A percentile compares a stretch with the other conserved stretches of the same genome.
Evolutionary conservation across 1,140 invertebrate species (phyloP).

Genomic region (Tetramorium simillimum): DNA sequence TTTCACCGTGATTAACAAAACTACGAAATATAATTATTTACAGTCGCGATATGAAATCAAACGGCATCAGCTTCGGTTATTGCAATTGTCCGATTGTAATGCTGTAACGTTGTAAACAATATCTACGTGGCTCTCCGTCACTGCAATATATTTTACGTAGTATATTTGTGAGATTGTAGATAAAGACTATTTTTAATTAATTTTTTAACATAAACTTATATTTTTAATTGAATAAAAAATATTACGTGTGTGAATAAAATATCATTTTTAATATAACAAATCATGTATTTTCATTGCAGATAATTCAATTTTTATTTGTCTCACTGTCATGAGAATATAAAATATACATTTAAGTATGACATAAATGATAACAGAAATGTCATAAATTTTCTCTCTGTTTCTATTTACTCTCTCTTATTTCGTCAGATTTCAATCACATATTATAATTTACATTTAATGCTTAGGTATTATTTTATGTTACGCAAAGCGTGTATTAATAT

Average conservation of each 20-base stretch:
- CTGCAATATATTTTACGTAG: background rate
- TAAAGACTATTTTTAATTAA: slow-evolving; percentile 34
- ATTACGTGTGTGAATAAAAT: background rate
- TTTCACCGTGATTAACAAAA: slow-evolving; percentile 31
- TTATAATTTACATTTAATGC: background rate
- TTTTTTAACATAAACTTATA: background rate
- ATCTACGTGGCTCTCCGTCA: background rate
- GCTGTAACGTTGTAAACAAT: slow-evolving; percentile 32
- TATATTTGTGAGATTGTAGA: background rate
- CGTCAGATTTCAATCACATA: background rate
- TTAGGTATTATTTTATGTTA: background rate
- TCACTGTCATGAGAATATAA: background rate
- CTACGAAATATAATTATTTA: slow-evolving; percentile 36
- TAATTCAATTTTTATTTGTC: background rate
- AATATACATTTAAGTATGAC: background rate
- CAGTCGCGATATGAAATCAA: slow-evolving; percentile 19
- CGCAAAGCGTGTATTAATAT: background rate
- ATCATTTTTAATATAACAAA: background rate
- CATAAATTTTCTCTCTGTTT: background rate
- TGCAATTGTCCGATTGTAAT: background rate
- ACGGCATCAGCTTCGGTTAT: slow-evolving; percentile 14
- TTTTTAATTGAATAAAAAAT: background rate
- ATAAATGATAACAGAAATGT: background rate
- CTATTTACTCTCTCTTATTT: background rate
- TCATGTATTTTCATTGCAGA: background rate